Conservation (phyloP, 2,113 vertebrate species). For the Epinephelus cyanopodus region DNA sequence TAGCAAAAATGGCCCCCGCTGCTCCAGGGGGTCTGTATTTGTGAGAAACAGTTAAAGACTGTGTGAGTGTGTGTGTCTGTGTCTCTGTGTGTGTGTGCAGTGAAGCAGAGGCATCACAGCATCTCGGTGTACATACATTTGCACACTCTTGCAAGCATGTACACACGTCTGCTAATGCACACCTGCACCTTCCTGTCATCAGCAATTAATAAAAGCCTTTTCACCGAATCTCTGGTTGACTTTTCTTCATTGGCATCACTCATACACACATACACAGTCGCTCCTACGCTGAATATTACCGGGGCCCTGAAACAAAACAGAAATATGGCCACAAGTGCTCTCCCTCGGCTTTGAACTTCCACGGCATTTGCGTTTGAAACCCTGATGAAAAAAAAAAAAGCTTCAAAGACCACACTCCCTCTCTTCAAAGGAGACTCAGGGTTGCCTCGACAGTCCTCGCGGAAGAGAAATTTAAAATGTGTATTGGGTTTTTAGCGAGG, state of each 20-base stretch:
- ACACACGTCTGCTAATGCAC: slow-evolving; percentile 23
- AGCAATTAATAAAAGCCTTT: slow-evolving; percentile 69
- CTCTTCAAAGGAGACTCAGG: slow-evolving; percentile 83
- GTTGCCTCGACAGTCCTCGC: slow-evolving; percentile 74
- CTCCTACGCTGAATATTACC: slow-evolving; percentile 64
- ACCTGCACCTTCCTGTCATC: slow-evolving; percentile 48
- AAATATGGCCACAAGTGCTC: slow-evolving; percentile 78
- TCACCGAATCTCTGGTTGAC: slow-evolving; percentile 57
- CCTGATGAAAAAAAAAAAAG: slow-evolving; percentile 76
- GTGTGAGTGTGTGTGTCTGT: not conserved
- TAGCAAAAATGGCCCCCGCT: slow-evolving; percentile 60
- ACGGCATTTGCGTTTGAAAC: slow-evolving; percentile 81
- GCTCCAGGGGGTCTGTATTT: slow-evolving; percentile 47
- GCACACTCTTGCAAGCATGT: not conserved
- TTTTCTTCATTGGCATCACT: slow-evolving; percentile 50
- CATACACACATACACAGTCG: not conserved
- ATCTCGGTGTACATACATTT: not conserved
- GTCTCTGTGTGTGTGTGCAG: not conserved
- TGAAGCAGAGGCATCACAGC: not conserved
- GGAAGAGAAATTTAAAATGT: slow-evolving; percentile 77
- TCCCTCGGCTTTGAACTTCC: slow-evolving; percentile 83
- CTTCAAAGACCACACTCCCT: slow-evolving; percentile 81
- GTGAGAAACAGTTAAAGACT: slow-evolving; percentile 31
- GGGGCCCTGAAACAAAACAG: slow-evolving; percentile 75
- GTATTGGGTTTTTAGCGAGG: slow-evolving; percentile 72